Percentiles rank a stretch among this genome's conserved stretches.
phyloP scores from a whole-genome alignment of 2,888 invertebrate species.

The Oasisia sp. region DNA sequence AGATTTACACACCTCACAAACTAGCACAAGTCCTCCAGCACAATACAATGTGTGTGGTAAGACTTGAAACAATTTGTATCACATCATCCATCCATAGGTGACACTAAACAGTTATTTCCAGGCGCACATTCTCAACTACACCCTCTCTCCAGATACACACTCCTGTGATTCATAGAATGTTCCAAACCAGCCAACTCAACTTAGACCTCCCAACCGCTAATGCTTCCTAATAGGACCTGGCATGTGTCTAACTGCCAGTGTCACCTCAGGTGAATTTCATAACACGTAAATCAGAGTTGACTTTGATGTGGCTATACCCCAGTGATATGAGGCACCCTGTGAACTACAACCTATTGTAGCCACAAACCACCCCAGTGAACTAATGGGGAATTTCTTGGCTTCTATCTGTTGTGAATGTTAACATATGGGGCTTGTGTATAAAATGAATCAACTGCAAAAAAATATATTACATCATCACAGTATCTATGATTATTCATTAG shows the following conservation, averaged over 20 bases:
- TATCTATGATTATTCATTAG: neutral
- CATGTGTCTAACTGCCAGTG: neutral
- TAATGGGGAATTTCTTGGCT: neutral
- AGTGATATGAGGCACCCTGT: neutral
- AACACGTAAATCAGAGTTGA: neutral
- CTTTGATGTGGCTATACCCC: neutral
- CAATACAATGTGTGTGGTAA: neutral
- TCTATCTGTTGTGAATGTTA: neutral
- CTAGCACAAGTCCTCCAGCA: neutral
- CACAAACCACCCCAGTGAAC: neutral
- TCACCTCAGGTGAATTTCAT: neutral
- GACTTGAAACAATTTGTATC: neutral
- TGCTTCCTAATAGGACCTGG: neutral
- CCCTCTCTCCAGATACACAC: neutral
- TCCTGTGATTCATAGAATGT: neutral
- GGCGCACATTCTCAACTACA: neutral
- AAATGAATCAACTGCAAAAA: neutral
- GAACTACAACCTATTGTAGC: neutral
- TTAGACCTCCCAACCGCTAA: neutral
- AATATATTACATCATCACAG: neutral
- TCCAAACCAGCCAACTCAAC: neutral
- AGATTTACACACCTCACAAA: neutral
- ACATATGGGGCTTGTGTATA: neutral
- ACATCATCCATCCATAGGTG: neutral
- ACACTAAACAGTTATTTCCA: neutral